Percentiles rank a stretch among this genome's conserved stretches.
Conservation (phyloP, 1,140 invertebrate species). For the Eubasilissa regina region DNA sequence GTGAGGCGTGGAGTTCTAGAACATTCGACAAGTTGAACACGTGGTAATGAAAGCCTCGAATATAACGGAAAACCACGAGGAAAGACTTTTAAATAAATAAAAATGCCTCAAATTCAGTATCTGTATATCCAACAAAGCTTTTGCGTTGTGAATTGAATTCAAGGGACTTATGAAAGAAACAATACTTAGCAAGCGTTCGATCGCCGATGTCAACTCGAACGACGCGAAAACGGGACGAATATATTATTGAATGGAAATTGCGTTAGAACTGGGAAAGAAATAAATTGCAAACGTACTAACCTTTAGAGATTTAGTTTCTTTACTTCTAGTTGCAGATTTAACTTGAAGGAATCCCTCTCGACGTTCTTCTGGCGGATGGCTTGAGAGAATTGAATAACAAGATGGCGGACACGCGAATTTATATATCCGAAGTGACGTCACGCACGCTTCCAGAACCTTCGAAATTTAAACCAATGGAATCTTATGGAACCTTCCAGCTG, state of each 20-base stretch:
- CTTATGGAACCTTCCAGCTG: slow-evolving; percentile 46
- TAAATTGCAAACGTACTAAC: slow-evolving; percentile 18
- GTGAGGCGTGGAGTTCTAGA: slow-evolving; percentile 16
- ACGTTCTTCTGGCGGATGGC: slow-evolving; percentile 9
- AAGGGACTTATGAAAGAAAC: no score
- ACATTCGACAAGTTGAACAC: slow-evolving; percentile 10
- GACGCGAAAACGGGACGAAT: no score
- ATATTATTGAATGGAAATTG: no score
- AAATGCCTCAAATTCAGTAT: no score
- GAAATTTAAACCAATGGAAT: slow-evolving; percentile 19
- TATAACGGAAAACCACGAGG: not conserved
- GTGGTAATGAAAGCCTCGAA: not conserved
- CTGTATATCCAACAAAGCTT: no score
- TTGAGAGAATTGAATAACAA: slow-evolving; percentile 38
- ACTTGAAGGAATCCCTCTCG: slow-evolving; percentile 49
- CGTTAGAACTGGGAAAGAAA: not conserved
- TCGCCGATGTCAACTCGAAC: no score
- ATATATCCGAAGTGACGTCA: slow-evolving; percentile 56
- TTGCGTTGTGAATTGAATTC: no score
- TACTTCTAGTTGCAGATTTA: slow-evolving; percentile 53
- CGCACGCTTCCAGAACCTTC: slow-evolving; percentile 54
- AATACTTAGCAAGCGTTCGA: no score
- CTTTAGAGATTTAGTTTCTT: slow-evolving; percentile 33
- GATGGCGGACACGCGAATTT: slow-evolving; percentile 42
- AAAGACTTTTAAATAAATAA: no score